A percentile compares a stretch with the other conserved stretches of the same genome.
These are phyloP conservation scores for Congeria kusceri DNA, from an alignment of 2,888 invertebrate genomes.

Conservation along the genomic window DNA sequence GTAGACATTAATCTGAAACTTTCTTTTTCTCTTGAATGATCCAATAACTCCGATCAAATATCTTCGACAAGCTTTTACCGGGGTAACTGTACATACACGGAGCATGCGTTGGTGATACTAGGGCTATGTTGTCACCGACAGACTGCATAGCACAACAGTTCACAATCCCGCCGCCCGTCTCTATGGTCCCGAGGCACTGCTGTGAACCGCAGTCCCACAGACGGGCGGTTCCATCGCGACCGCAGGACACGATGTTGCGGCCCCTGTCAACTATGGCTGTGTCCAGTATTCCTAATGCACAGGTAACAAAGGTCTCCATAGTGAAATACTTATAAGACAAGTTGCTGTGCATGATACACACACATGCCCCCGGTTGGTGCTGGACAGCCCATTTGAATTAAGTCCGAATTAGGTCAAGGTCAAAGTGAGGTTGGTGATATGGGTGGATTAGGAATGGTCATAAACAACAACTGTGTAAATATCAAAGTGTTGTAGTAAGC, in stretches of 20 bases:
- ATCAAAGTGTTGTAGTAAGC: too few relatives aligned
- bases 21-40: too few relatives aligned
- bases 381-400: too few relatives aligned
- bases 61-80: not conserved
- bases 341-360: too few relatives aligned
- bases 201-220: constrained; percentile 90
- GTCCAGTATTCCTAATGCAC: constrained; percentile 89
- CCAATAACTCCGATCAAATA: constrained; percentile 3
- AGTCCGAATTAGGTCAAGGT: too few relatives aligned
- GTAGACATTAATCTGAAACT: too few relatives aligned
- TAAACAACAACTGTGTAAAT: too few relatives aligned
- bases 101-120: constrained; percentile 78
- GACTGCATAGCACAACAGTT: constrained; percentile 87
- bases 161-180: constrained; percentile 87
- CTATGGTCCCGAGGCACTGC: constrained; percentile 87
- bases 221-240: constrained; percentile 90
- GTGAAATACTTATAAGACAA: too few relatives aligned
- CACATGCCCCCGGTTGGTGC: too few relatives aligned
- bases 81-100: constrained; percentile 76
- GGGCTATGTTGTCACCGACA: constrained; percentile 82
- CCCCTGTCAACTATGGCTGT: constrained; percentile 89
- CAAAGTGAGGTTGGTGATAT: too few relatives aligned
- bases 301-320: too few relatives aligned
- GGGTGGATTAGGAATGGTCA: too few relatives aligned
- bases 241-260: constrained; percentile 90